Percentiles rank a stretch among this genome's conserved stretches.
Evolutionary conservation across 2,888 invertebrate species (phyloP).

Genomic region (Dasysyrphus albostriatus): DNA sequence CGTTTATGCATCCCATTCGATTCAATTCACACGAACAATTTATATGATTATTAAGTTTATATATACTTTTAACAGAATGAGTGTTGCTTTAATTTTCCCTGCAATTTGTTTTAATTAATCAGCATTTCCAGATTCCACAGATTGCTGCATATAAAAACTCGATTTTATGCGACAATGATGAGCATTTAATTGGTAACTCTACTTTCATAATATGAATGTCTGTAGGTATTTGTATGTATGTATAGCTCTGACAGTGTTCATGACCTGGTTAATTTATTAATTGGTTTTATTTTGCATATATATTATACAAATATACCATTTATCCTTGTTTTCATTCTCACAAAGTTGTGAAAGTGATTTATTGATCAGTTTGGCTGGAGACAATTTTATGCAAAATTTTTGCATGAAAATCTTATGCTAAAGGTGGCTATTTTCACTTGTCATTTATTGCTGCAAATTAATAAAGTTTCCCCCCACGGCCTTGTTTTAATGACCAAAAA

Average conservation of each 20-base stretch:
- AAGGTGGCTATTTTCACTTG: too few relatives aligned
- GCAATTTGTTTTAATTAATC: background rate
- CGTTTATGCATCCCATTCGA: too few relatives aligned
- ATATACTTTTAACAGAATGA: background rate
- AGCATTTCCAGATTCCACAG: background rate
- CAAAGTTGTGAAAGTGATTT: background rate
- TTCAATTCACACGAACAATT: too few relatives aligned
- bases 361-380: background rate
- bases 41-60: too few relatives aligned
- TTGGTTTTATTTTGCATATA: background rate
- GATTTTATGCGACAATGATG: slow-evolving; percentile 2
- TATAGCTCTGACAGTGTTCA: background rate
- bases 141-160: background rate
- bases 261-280: slow-evolving; percentile 16
- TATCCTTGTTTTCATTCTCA: background rate
- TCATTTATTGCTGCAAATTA: too few relatives aligned
- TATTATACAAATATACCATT: background rate
- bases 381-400: background rate
- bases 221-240: too few relatives aligned
- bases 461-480: too few relatives aligned
- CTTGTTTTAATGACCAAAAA: too few relatives aligned
- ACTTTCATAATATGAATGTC: too few relatives aligned
- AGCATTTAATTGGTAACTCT: background rate
- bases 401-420: background rate
- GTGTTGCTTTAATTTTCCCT: background rate